Evolutionary conservation across 1,140 invertebrate species (phyloP).

Genomic region (Meloidogyne chitwoodi): DNA sequence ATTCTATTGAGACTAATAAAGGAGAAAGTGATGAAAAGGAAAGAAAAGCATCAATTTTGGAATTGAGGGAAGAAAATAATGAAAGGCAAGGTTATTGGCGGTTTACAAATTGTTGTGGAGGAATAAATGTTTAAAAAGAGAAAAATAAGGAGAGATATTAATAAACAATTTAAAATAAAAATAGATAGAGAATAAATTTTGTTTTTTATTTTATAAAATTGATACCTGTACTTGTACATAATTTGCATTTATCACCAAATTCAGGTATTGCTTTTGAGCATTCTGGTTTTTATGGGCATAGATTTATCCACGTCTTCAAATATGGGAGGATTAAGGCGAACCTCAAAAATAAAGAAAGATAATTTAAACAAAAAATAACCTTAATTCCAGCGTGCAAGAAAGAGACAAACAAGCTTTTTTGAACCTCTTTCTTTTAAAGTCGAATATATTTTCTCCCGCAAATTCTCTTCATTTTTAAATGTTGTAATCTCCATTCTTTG

Average conservation of each 20-base stretch:
- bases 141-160: too few species aligned
- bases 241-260: too few species aligned
- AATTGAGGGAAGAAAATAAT: background rate
- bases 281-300: too few species aligned
- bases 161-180: too few species aligned
- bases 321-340: slow-evolving; percentile 43
- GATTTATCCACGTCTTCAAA: slow-evolving; percentile 42
- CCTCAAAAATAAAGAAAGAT: background rate
- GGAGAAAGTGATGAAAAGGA: background rate
- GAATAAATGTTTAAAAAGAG: background rate
- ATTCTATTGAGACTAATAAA: background rate
- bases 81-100: background rate
- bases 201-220: too few species aligned
- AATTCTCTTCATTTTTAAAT: background rate
- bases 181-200: too few species aligned
- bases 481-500: background rate
- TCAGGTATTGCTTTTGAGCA: too few species aligned
- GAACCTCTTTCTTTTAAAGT: background rate
- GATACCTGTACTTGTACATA: too few species aligned
- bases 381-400: background rate
- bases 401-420: background rate
- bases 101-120: background rate
- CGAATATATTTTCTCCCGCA: background rate
- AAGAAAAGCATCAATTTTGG: background rate
- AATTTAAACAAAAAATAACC: background rate